Evolutionary conservation across 2,888 invertebrate genomes (phyloP).

Genomic region (Actias luna): DNA sequence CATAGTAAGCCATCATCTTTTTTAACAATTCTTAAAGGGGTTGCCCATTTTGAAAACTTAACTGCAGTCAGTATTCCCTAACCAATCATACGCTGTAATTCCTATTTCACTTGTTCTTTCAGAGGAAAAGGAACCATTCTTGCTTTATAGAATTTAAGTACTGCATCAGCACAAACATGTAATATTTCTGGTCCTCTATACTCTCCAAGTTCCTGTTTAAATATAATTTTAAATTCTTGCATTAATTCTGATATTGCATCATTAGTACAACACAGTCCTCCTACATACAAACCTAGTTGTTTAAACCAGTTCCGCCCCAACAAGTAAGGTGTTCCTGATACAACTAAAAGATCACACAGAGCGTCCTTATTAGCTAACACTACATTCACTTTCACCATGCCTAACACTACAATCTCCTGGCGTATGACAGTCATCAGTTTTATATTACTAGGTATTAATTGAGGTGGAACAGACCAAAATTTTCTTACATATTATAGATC

Average conservation of each 20-base stretch:
- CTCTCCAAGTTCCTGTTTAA: slow-evolving; percentile 18
- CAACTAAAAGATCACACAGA: slow-evolving; percentile 18
- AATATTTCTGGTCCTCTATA: slow-evolving; percentile 21
- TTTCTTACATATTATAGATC: slow-evolving; percentile 14
- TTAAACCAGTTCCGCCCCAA: slow-evolving; percentile 16
- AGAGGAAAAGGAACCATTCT: slow-evolving; percentile 27
- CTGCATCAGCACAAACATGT: slow-evolving; percentile 12
- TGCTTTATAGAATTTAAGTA: slow-evolving; percentile 19
- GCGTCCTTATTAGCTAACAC: slow-evolving; percentile 16
- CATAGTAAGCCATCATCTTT: no score
- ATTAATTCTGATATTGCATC: neutral
- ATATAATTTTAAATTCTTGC: slow-evolving; percentile 11
- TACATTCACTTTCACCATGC: neutral
- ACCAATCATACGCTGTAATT: slow-evolving; percentile 16
- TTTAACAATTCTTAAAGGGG: no score
- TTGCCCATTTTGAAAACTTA: no score
- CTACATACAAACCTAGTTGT: no score
- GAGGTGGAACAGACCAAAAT: slow-evolving; percentile 9
- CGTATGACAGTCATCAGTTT: slow-evolving; percentile 16
- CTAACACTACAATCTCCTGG: slow-evolving; percentile 6
- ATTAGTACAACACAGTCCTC: slow-evolving; percentile 10
- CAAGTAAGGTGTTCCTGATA: slow-evolving; percentile 14
- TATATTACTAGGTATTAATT: neutral
- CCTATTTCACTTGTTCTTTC: slow-evolving; percentile 23
- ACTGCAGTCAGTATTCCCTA: slow-evolving; percentile 25